Evolutionary conservation across 2,797 vertebrate species (phyloP).

Genomic region (Chloroceryle amazona): DNA sequence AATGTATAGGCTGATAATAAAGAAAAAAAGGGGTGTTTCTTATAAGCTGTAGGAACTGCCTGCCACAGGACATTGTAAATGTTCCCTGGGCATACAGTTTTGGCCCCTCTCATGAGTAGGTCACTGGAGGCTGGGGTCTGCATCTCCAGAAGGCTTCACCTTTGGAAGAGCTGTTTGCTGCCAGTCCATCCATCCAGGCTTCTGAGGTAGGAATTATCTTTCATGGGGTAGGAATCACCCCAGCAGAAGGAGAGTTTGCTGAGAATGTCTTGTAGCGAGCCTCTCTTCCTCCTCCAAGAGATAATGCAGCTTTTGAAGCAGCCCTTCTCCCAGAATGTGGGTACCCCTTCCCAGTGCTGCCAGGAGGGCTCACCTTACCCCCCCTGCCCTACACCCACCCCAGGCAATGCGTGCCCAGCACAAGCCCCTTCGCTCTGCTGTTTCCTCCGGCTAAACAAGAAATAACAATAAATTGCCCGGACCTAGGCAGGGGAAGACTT

Average conservation of each 20-base stretch:
- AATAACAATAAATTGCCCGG: neutral
- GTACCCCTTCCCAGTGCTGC: neutral
- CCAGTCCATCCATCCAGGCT: neutral
- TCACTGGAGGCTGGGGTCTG: neutral
- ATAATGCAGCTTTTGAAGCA: neutral
- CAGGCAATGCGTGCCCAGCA: neutral
- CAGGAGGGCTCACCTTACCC: neutral
- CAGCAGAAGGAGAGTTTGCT: neutral
- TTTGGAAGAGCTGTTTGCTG: neutral
- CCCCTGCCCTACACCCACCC: fast-evolving
- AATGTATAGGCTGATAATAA: neutral
- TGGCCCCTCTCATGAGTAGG: neutral
- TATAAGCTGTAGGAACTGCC: neutral
- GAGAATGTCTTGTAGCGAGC: neutral
- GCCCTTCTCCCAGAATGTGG: neutral
- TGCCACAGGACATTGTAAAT: neutral
- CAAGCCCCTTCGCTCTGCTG: neutral
- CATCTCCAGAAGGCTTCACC: neutral
- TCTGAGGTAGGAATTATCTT: neutral
- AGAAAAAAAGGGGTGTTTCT: neutral
- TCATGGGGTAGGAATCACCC: neutral
- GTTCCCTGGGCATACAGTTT: neutral
- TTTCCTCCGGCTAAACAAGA: neutral
- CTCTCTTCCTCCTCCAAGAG: neutral
- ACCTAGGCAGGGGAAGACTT: neutral